These are phyloP conservation scores for Phyllostomus hastatus DNA, from an alignment of 2,113 vertebrate species.

Conservation along the genomic window DNA sequence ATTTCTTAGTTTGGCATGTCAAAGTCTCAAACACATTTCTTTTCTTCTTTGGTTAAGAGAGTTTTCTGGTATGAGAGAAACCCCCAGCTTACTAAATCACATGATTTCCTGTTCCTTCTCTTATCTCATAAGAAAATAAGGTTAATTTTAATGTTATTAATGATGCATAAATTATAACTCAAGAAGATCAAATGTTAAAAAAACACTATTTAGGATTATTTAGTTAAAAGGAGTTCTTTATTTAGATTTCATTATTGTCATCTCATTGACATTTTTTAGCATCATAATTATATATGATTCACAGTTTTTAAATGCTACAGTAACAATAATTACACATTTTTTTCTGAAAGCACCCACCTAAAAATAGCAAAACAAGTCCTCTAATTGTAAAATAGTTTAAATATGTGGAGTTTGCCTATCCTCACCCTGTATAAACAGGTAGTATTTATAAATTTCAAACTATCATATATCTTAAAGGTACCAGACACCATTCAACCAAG, in stretches of 20 bases:
- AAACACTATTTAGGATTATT: neutral
- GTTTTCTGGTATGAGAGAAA: neutral
- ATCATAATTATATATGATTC: neutral
- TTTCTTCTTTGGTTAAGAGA: neutral
- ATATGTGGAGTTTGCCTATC: neutral
- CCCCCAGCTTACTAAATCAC: neutral
- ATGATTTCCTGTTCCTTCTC: neutral
- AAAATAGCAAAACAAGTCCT: neutral
- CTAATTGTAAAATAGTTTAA: neutral
- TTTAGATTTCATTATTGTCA: neutral
- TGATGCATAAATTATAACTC: neutral
- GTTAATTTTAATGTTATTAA: neutral
- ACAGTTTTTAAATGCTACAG: neutral
- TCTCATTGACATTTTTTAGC: neutral
- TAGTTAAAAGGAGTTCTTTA: neutral
- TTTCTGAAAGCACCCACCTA: neutral
- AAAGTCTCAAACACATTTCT: neutral
- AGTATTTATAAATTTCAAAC: neutral
- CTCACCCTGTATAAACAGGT: neutral
- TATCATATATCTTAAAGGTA: neutral
- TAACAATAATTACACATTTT: neutral
- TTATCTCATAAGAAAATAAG: neutral
- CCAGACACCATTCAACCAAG: neutral
- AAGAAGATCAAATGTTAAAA: neutral
- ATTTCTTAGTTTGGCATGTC: neutral